These are phyloP conservation scores for Leptothorax acervorum DNA, from an alignment of 2,888 invertebrate genomes.

Conservation along the genomic window DNA sequence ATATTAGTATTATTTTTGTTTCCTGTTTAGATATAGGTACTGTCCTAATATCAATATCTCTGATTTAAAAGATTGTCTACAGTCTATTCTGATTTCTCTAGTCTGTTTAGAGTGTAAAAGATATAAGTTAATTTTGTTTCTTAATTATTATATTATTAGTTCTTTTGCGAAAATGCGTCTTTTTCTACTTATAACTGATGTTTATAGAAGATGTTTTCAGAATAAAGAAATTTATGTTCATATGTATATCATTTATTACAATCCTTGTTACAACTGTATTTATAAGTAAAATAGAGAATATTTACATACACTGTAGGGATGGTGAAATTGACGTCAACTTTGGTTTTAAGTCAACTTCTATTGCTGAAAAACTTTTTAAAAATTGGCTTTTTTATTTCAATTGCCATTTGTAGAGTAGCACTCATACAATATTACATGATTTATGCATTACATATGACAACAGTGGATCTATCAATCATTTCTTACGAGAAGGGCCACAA, in stretches of 20 bases:
- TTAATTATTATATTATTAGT: too few relatives aligned
- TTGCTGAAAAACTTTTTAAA: too few relatives aligned
- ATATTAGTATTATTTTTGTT: constrained; percentile 1
- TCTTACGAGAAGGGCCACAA: too few relatives aligned
- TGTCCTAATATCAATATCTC: background rate
- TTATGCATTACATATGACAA: background rate
- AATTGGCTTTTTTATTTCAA: too few relatives aligned
- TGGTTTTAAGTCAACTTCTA: too few relatives aligned
- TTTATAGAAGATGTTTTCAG: background rate
- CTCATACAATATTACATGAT: background rate
- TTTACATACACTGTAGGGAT: too few relatives aligned
- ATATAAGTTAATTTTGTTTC: background rate
- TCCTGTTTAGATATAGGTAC: background rate
- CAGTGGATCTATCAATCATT: too few relatives aligned
- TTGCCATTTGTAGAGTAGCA: background rate
- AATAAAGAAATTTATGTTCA: background rate
- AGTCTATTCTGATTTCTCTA: background rate
- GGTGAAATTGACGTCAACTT: too few relatives aligned
- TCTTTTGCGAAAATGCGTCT: background rate
- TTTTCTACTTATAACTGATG: background rate
- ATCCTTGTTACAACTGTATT: background rate
- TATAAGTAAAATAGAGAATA: background rate
- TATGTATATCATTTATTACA: constrained; percentile 2
- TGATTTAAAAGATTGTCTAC: background rate
- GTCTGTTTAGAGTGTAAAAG: background rate